Base-by-base conservation (phyloP, 2,797 vertebrate species). In the Mastacembelus armatus region DNA sequence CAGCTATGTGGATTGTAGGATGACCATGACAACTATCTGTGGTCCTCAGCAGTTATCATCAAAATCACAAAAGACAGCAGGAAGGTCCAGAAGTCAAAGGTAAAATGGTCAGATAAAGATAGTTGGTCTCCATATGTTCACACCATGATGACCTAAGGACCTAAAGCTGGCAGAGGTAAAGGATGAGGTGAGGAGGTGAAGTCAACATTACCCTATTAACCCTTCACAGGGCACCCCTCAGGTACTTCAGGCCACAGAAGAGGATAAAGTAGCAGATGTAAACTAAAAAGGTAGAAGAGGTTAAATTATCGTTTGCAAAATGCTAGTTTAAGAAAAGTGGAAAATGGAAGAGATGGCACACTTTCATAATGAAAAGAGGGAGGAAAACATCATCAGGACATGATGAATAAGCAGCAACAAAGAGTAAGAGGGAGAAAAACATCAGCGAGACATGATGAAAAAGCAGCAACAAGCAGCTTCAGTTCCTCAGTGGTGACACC, bases 21-120 rank as follows among this genome's bases (percentile, higher is more conserved):
- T 89, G 89, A 90, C 82, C 73, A 59, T 22, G 30, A 68, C 39
- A 15, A 58, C 83, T 85, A 66, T 87, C 80, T 61, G 78, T 77
- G 66, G 86, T 67, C 77, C 64, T 83, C 49, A 72, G 72, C 67
- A 78, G 82, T 89, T 89, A 85, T 81, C 84, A 85, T 86, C 84
- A 68, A 52, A 82, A 80, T 64, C 57, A 50, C 69, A 63, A 78
- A 77, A 60, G 78, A 71, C 78, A 50, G 73, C 70, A 56, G 49
- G 36, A 57, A 44, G 61, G 56, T 68, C 66, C 66, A 83, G 66
- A 69, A 78, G 81, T 86, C 77, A 89, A 81, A 87, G 74, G 79
- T 74, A 74, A 66, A 85, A 83, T 75, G 66, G 73, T 86, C 56
- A 77, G 40, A 85, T 61, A 55, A 71, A 78, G 52, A 48, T 24